Percentiles rank a stretch among this genome's conserved stretches.
phyloP scores from a whole-genome alignment of 1,140 invertebrate species.

The Drosophila mojavensis region DNA sequence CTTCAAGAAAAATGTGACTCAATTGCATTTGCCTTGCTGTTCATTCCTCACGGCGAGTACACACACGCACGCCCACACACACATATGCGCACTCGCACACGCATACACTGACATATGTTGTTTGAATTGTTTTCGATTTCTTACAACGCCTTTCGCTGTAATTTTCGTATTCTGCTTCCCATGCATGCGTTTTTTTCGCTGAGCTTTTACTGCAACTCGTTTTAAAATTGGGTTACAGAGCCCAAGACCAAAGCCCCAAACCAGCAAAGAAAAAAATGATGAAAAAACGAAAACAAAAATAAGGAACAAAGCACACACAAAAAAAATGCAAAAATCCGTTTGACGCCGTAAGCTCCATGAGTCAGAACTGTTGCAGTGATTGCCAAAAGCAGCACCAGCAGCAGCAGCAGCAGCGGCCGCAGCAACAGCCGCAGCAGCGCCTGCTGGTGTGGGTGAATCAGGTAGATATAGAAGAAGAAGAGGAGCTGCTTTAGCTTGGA shows the following conservation, averaged over 20 bases:
- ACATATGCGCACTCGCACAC: neutral
- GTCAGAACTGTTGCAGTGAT: slow-evolving; percentile 74
- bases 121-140: slow-evolving; percentile 79
- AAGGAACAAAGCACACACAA: slow-evolving; percentile 16
- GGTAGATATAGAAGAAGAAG: slow-evolving; percentile 7
- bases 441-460: slow-evolving; percentile 4
- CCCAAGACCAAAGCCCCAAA: slow-evolving; percentile 53
- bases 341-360: slow-evolving; percentile 74
- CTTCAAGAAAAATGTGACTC: slow-evolving; percentile 5
- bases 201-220: slow-evolving; percentile 61
- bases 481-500: slow-evolving; percentile 30
- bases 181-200: slow-evolving; percentile 41
- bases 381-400: slow-evolving; percentile 37
- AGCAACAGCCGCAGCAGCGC: neutral
- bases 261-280: slow-evolving; percentile 31
- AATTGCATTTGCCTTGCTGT: slow-evolving; percentile 19
- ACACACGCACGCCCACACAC: slow-evolving; percentile 13
- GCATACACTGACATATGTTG: slow-evolving; percentile 53
- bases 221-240: slow-evolving; percentile 79
- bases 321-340: slow-evolving; percentile 77
- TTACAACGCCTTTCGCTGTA: slow-evolving; percentile 69
- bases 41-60: slow-evolving; percentile 2
- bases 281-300: slow-evolving; percentile 7
- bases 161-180: slow-evolving; percentile 74
- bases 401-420: slow-evolving; percentile 1